phyloP scores from a whole-genome alignment of 2,113 vertebrate species.

The Rhagologus leucostigma region DNA sequence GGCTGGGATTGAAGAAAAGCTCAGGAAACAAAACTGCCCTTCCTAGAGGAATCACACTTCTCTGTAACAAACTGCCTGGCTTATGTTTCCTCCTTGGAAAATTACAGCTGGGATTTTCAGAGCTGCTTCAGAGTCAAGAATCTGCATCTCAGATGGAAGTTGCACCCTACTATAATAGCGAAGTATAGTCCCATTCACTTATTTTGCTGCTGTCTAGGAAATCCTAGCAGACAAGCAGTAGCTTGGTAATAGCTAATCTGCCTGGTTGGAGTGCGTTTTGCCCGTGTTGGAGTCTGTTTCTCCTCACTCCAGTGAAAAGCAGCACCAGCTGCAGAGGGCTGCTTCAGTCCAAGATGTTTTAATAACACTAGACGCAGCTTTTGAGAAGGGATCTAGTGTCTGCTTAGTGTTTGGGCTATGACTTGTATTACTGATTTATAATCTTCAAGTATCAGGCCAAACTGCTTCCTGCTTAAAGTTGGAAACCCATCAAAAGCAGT shows the following conservation, averaged over 20 bases:
- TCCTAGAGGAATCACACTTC: background rate
- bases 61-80: background rate
- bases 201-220: conserved; percentile 1
- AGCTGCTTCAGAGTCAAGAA: background rate
- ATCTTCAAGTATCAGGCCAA: background rate
- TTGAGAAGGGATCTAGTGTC: background rate
- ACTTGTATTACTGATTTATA: conserved; percentile 2
- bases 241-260: background rate
- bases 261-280: fast-evolving
- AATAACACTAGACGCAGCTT: background rate
- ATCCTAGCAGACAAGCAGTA: background rate
- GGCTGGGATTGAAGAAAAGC: background rate
- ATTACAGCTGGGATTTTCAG: background rate
- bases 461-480: background rate
- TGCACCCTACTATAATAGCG: background rate
- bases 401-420: background rate
- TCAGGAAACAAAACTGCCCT: background rate
- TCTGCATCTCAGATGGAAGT: background rate
- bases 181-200: background rate
- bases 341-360: background rate
- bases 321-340: conserved; percentile 8
- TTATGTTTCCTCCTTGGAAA: background rate
- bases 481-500: conserved; percentile 4
- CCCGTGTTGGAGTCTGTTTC: background rate
- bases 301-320: background rate